Conservation (phyloP, 2,888 invertebrate genomes). For the Hypomecis atomaria region DNA sequence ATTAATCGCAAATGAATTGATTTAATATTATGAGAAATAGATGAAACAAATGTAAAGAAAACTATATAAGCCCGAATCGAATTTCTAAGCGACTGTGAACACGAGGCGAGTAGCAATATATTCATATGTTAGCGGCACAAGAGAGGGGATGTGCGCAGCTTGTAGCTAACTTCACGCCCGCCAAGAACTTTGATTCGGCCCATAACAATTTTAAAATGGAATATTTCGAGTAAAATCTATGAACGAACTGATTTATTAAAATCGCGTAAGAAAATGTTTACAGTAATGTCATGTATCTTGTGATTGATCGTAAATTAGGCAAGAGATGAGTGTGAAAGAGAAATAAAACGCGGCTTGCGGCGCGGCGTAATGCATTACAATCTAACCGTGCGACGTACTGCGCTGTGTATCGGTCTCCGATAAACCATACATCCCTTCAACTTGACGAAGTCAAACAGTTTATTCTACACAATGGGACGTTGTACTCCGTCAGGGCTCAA, state of each 20-base stretch:
- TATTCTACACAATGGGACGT: too few species aligned
- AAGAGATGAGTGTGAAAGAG: slow-evolving; percentile 13
- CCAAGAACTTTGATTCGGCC: too few species aligned
- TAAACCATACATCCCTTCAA: neutral
- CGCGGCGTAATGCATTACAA: slow-evolving; percentile 27
- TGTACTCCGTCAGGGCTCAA: too few species aligned
- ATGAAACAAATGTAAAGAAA: too few species aligned
- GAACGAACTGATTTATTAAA: slow-evolving; percentile 5
- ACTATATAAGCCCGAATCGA: too few species aligned
- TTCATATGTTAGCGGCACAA: too few species aligned
- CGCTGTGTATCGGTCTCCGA: neutral
- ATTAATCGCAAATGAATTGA: neutral
- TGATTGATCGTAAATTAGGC: slow-evolving; percentile 10
- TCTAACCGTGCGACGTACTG: slow-evolving; percentile 19
- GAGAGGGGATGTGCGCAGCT: too few species aligned
- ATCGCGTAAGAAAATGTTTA: slow-evolving; percentile 10
- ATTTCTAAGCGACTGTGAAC: too few species aligned
- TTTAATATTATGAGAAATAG: too few species aligned
- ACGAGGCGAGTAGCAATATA: too few species aligned
- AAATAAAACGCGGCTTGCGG: slow-evolving; percentile 26
- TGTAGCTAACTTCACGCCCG: too few species aligned
- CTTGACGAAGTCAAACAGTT: neutral
- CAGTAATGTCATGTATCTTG: slow-evolving; percentile 15
- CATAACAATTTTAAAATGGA: neutral
- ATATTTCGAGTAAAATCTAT: slow-evolving; percentile 1